Percentiles rank a stretch among this genome's conserved stretches.
Evolutionary conservation across 1,140 invertebrate species (phyloP).

Genomic region (Sycophila sp.): DNA sequence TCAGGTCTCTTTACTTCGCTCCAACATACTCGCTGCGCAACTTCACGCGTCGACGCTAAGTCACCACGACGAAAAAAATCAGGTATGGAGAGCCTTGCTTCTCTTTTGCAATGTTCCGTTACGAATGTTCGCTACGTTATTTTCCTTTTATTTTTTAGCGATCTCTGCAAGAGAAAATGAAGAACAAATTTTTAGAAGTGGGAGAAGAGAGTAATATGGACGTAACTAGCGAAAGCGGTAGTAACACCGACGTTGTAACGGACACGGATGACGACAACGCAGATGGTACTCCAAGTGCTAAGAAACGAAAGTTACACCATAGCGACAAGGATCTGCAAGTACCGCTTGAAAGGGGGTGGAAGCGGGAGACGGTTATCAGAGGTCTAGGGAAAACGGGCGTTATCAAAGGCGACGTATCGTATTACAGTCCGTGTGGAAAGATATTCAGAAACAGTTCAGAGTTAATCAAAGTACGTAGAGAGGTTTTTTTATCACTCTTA

Average conservation of each 20-base stretch:
- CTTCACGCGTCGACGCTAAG: slow-evolving; percentile 59
- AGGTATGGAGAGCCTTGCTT: slow-evolving; percentile 50
- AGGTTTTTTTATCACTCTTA: background rate
- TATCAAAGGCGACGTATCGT: slow-evolving; percentile 88
- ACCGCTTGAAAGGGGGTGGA: slow-evolving; percentile 87
- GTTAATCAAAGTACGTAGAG: slow-evolving; percentile 72
- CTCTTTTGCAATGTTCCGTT: no score
- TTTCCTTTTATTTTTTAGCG: slow-evolving; percentile 46
- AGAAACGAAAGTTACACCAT: slow-evolving; percentile 62
- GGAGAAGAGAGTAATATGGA: slow-evolving; percentile 68
- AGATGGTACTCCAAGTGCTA: slow-evolving; percentile 60
- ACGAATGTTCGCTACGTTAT: no score
- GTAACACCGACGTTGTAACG: slow-evolving; percentile 66
- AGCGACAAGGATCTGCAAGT: slow-evolving; percentile 74
- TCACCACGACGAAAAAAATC: slow-evolving; percentile 66
- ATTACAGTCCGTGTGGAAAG: slow-evolving; percentile 87
- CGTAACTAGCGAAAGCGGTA: slow-evolving; percentile 64
- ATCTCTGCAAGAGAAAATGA: slow-evolving; percentile 70
- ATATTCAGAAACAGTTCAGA: slow-evolving; percentile 80
- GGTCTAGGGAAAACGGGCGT: slow-evolving; percentile 82
- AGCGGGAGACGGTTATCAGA: slow-evolving; percentile 87
- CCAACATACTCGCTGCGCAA: slow-evolving; percentile 70
- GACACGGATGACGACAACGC: slow-evolving; percentile 69
- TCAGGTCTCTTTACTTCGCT: slow-evolving; percentile 70
- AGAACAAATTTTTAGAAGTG: slow-evolving; percentile 69